These are phyloP conservation scores for Idris sp. DNA, from an alignment of 1,140 invertebrate genomes.

Conservation along the genomic window DNA sequence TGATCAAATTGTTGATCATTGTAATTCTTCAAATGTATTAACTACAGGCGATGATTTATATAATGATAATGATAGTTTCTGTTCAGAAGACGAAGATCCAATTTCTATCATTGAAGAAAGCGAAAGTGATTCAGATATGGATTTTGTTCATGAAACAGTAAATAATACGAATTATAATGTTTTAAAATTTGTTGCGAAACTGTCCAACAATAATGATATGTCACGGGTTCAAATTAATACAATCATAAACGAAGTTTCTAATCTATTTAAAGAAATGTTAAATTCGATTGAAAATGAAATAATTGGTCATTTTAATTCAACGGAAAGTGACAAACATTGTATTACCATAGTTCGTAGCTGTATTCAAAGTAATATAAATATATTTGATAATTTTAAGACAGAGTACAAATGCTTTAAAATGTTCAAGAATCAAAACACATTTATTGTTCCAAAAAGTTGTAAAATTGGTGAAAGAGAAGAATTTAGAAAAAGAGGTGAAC, in stretches of 20 bases:
- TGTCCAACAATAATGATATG: not conserved
- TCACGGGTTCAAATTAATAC: not conserved
- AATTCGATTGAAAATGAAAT: not conserved
- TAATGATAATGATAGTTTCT: not conserved
- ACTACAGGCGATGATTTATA: not conserved
- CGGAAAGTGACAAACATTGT: not conserved
- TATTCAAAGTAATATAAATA: not conserved
- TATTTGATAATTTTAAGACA: not conserved
- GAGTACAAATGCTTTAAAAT: not conserved
- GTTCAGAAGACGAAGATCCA: not conserved
- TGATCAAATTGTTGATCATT: not conserved
- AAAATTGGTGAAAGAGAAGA: conserved; percentile 1
- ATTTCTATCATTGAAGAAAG: too few species aligned
- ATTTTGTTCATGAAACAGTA: not conserved
- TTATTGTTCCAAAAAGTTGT: not conserved
- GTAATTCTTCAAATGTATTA: not conserved
- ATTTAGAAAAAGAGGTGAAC: not conserved
- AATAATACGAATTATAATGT: too few species aligned
- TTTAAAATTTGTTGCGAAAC: not conserved
- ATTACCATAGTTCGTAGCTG: not conserved
- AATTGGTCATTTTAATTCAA: not conserved
- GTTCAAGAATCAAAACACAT: not conserved
- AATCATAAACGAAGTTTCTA: not conserved
- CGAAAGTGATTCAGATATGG: not conserved
- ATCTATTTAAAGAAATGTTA: not conserved